Conservation (phyloP, 2,113 vertebrate genomes). For the Petaurus breviceps region DNA sequence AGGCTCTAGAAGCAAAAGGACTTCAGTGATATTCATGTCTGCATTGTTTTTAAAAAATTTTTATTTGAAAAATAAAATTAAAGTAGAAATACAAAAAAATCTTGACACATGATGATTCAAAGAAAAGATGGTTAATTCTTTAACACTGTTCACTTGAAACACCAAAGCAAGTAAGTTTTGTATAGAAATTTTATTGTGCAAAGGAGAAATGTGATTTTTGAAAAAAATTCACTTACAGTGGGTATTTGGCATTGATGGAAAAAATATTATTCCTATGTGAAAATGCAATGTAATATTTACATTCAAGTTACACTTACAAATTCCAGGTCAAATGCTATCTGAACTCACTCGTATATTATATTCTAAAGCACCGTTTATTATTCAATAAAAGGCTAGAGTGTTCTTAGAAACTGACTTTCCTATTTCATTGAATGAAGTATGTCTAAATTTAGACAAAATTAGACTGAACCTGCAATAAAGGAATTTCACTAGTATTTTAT, state of each 20-base stretch:
- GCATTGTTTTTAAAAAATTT: constrained; percentile 61
- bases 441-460: constrained; percentile 62
- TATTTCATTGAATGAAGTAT: constrained; percentile 55
- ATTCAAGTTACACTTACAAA: constrained; percentile 91
- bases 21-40: constrained; percentile 22
- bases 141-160: constrained; percentile 31
- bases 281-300: constrained; percentile 88
- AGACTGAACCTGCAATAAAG: neutral
- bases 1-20: constrained; percentile 15
- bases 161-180: constrained; percentile 70
- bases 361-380: constrained; percentile 53
- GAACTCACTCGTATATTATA: constrained; percentile 66
- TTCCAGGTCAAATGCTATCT: constrained; percentile 70
- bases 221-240: constrained; percentile 82
- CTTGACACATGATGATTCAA: constrained; percentile 75
- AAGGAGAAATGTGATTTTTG: constrained; percentile 80
- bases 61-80: constrained; percentile 82
- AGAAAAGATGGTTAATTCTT: constrained; percentile 52
- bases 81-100: constrained; percentile 80
- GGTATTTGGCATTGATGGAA: constrained; percentile 82
- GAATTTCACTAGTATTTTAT: constrained; percentile 27
- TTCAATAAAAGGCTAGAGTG: constrained; percentile 29
- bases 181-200: constrained; percentile 87
- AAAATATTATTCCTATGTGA: constrained; percentile 82
- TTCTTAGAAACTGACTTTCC: constrained; percentile 66